These are phyloP conservation scores for Scaptomyza hsui DNA, from an alignment of 1,140 invertebrate species.

Conservation along the genomic window DNA sequence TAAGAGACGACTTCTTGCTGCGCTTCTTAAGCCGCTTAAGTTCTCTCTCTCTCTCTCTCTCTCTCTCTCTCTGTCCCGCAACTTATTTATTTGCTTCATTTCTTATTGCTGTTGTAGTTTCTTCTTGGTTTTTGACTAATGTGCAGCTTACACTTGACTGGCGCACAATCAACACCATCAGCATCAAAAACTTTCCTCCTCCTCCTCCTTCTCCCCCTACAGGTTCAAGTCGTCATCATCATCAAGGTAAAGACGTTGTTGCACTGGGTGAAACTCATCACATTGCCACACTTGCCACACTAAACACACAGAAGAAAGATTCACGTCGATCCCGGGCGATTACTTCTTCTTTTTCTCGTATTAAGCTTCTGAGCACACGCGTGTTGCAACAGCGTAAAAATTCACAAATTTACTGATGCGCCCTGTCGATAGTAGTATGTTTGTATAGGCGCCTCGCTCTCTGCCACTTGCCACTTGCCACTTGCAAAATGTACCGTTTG, in stretches of 20 bases:
- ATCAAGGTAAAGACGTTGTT: constrained; percentile 1
- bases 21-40: constrained; percentile 70
- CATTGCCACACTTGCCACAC: constrained; percentile 46
- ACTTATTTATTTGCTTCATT: constrained; percentile 27
- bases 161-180: constrained; percentile 81
- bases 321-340: constrained; percentile 40
- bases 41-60: constrained; percentile 27
- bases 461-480: constrained; percentile 15
- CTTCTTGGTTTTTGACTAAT: constrained; percentile 69
- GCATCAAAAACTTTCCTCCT: constrained; percentile 45
- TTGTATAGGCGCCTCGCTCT: constrained; percentile 13
- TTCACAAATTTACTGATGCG: constrained; percentile 74
- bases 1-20: constrained; percentile 41
- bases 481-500: constrained; percentile 69
- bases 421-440: constrained; percentile 51
- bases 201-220: not conserved
- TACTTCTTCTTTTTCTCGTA: constrained; percentile 64
- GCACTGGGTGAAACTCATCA: constrained; percentile 51
- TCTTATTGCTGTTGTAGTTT: constrained; percentile 8
- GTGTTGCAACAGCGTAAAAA: constrained; percentile 72
- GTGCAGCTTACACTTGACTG: constrained; percentile 81
- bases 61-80: not conserved
- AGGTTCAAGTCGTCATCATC: constrained; percentile 14
- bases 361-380: constrained; percentile 53
- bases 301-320: not conserved